Base-by-base conservation (phyloP, 2,888 invertebrate species). In the Thecophora atra region DNA sequence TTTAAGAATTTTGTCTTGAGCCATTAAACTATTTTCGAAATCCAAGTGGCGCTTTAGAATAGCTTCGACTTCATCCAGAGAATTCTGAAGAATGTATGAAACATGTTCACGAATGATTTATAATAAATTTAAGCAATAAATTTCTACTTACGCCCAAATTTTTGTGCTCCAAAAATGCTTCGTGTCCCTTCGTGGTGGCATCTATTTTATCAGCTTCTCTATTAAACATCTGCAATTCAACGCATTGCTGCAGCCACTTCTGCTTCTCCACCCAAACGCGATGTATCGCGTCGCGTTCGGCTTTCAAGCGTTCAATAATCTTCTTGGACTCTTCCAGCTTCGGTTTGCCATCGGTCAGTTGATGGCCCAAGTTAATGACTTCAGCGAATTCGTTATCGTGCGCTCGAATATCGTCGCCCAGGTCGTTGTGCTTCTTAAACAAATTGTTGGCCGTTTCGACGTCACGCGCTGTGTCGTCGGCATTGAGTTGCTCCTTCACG, bases 141-240 rank as follows among this genome's bases (percentile, higher is more conserved):
- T 24, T 15, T 2, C 5, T 54, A 86, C 91, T 89, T 84, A 94
- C 94, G 76, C 98, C 98, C 60, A 95, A 89, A 77, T 96, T 93
- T 13, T 90, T 90, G 86, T 94, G 94, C 79, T 97, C 97, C 24
- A 99, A 88, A 87, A 96, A 97, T 0, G 97, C 96, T 84, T 97
- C 94, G 83, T 99, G 98, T 19, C 96, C 95, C 70, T 95, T 95
- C 65, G 96, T 96, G 15, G 95, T 93, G 0, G 98, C 97, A 87
- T 99, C 98, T 76, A 99, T 95, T 84, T 98, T 95, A 84, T 99
- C 98, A 0, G 98, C 98, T 86, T 99, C 99, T 52, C 96, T 91
- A 87, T 97, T 97, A 87, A 98, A 97, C 76, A 93, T 90, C 87
- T 96, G 97, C 73, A 98, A 88, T 78, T 97, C 95, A 44, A 96